Conservation (phyloP, 1,140 invertebrate genomes). For the Drosophila bifasciata region DNA sequence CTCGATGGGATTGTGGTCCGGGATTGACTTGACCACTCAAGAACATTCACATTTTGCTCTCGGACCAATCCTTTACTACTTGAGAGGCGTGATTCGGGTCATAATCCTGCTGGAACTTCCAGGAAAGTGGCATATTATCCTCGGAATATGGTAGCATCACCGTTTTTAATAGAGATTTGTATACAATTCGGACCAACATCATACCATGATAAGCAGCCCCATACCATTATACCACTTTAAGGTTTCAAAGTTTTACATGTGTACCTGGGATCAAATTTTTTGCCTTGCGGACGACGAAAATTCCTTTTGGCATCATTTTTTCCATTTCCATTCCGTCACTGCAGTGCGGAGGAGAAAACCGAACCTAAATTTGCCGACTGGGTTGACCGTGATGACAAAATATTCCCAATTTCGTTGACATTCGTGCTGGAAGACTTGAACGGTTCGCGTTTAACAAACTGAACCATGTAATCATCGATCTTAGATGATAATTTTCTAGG, state of each 20-base stretch:
- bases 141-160: slow-evolving; percentile 6
- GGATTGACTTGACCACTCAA: no score
- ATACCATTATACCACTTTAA: neutral
- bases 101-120: slow-evolving; percentile 4
- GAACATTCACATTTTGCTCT: slow-evolving; percentile 1
- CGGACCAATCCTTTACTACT: slow-evolving; percentile 13
- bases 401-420: slow-evolving; percentile 4
- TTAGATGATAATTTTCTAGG: slow-evolving; percentile 3
- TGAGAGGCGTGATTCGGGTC: neutral
- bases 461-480: neutral
- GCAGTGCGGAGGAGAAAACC: no score
- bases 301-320: no score
- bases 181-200: neutral
- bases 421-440: slow-evolving; percentile 5
- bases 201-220: no score
- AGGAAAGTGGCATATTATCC: slow-evolving; percentile 7
- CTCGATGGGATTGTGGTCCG: slow-evolving; percentile 1
- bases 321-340: neutral
- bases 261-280: neutral
- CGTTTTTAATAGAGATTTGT: neutral
- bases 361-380: neutral
- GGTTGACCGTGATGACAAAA: slow-evolving; percentile 2
- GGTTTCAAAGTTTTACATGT: slow-evolving; percentile 1
- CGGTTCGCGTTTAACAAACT: neutral
- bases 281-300: neutral